Base-by-base conservation (phyloP, 2,797 vertebrate genomes). In the Hoplostethus atlanticus region DNA sequence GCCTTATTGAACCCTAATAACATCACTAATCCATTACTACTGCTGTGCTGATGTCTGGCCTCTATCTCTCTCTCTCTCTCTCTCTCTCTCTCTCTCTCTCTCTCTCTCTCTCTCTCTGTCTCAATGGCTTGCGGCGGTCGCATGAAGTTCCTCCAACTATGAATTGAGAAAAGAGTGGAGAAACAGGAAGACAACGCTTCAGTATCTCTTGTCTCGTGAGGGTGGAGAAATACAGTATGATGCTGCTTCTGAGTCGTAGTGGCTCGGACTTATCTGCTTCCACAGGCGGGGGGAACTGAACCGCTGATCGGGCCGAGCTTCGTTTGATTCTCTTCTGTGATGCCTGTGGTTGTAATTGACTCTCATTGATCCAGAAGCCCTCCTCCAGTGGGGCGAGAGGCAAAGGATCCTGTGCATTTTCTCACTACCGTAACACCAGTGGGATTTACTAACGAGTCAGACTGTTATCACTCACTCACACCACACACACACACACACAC, bases 11-110 rank as follows among this genome's bases (percentile, higher is more conserved):
- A 74, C 73, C 77, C 57, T 90, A 89, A 90, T 84, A 83, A 77
- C 85, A 88, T 92, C 86, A 92, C 84, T 80, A 68, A 84, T 88
- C 83, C 87, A 93, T 92, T 91, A 91, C 84, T 81, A 36, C 77
- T 70, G 71, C 58, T 79, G 68, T 53, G 36, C 64, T 67, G 44
- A 69, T 66, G 77, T 83, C 76, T 84, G 80, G 44, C 71, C 50
- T 76, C 58, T 61, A 54, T 42, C 38, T 64, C 48, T 25, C 62
- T 65, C 34, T 34, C 34, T 34, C 34, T 73, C 50, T 76, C 58
- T 61, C 63, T 42, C 38, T 69, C 59, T 75, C 47, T 60, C 56
- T 77, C 40, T 54, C 56, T 68, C 54, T 34, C 8, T 36, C 64
- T 77, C 34, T 42, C 17, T 54, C 21, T 52, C 13, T 36, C 16